phyloP scores from a whole-genome alignment of 2,797 vertebrate genomes.

The Scarus forsteni region DNA sequence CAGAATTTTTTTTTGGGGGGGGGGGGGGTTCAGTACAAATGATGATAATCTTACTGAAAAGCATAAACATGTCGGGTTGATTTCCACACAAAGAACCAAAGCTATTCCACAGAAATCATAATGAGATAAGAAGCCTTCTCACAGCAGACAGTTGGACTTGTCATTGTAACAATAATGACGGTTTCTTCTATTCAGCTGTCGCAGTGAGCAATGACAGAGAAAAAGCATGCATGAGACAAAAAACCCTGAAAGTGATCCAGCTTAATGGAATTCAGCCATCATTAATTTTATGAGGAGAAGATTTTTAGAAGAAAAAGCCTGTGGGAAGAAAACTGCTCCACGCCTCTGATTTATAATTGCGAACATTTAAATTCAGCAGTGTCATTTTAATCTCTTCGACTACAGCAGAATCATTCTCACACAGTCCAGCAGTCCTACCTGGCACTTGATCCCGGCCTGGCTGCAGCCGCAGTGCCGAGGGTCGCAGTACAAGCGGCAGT shows the following conservation, averaged over 20 bases:
- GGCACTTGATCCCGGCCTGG: conserved; percentile 96
- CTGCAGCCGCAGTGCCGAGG: conserved; percentile 95
- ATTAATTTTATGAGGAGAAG: not conserved
- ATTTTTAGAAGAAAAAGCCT: not conserved
- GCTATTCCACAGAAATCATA: not conserved
- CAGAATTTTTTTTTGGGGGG: not conserved
- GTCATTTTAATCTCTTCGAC: not conserved
- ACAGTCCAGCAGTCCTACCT: conserved; percentile 82
- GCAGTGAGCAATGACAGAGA: not conserved
- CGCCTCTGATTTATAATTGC: not conserved
- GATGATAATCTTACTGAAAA: not conserved
- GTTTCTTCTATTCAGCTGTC: not conserved
- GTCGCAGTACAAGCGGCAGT: conserved; percentile 95
- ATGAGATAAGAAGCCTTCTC: not conserved
- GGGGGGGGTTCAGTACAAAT: too few relatives aligned
- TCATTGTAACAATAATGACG: conserved; percentile 10
- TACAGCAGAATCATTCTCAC: not conserved
- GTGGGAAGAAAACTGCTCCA: not conserved
- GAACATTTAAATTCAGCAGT: not conserved
- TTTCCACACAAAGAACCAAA: not conserved
- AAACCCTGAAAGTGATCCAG: not conserved
- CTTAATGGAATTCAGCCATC: not conserved
- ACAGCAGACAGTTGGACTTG: not conserved
- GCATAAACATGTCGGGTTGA: not conserved
- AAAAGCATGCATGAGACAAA: not conserved